A percentile compares a stretch with the other conserved stretches of the same genome.
Evolutionary conservation across 2,888 invertebrate species (phyloP).

Genomic region (Odontomyia ornata): DNA sequence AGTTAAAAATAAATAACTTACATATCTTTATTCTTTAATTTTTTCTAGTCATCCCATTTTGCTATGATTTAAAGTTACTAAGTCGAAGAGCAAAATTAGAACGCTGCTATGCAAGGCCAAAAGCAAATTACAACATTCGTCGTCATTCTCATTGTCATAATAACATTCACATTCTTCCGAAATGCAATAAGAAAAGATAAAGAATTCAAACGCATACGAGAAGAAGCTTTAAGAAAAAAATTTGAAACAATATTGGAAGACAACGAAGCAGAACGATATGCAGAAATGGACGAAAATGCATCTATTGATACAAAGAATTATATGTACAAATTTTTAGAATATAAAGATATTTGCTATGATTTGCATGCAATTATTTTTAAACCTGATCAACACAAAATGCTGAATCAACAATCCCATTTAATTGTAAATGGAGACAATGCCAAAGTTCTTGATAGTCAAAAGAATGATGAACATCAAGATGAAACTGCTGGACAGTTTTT

Average conservation of each 20-base stretch:
- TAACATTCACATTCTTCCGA: slow-evolving; percentile 20
- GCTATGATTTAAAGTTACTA: slow-evolving; percentile 3
- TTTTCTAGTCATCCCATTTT: background rate
- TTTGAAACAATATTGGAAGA: slow-evolving; percentile 8
- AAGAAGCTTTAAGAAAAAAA: slow-evolving; percentile 30
- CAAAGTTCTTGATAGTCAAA: background rate
- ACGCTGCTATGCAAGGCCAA: slow-evolving; percentile 37
- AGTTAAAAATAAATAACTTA: too few species aligned
- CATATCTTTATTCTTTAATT: too few species aligned
- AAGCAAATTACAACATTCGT: slow-evolving; percentile 29
- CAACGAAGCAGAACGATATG: background rate
- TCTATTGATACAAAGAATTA: background rate
- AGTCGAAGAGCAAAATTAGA: background rate
- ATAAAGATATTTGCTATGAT: slow-evolving; percentile 55
- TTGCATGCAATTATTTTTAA: slow-evolving; percentile 53
- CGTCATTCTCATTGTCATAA: slow-evolving; percentile 19
- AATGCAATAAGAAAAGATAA: slow-evolving; percentile 23
- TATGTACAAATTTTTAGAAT: slow-evolving; percentile 51
- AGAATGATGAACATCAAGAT: background rate
- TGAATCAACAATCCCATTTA: too few species aligned
- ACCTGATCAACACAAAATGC: background rate
- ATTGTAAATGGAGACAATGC: background rate
- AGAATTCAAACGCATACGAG: slow-evolving; percentile 17
- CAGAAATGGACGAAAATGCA: background rate
- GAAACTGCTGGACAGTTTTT: background rate